Conservation (phyloP, 2,113 vertebrate genomes). For the Illadopsis cleaveri region DNA sequence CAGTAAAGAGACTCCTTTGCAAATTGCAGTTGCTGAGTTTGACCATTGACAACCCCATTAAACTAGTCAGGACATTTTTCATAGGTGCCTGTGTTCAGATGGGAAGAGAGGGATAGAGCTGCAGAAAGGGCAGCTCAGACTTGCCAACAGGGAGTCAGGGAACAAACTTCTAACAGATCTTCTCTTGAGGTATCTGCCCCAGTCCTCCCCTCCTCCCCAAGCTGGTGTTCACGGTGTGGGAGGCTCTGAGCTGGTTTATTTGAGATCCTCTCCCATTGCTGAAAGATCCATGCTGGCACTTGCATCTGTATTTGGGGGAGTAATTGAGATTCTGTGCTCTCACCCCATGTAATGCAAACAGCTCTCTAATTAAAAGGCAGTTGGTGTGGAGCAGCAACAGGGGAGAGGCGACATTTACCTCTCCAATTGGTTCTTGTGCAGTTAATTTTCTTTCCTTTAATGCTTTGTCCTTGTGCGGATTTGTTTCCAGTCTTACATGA, state of each 20-base stretch:
- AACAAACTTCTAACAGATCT: background rate
- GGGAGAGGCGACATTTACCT: constrained; percentile 1
- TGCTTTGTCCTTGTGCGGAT: constrained; percentile 19
- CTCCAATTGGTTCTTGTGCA: constrained; percentile 31
- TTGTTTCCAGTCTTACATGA: constrained; percentile 10
- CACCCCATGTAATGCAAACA: background rate
- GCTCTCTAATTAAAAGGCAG: constrained; percentile 46
- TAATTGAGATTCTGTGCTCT: constrained; percentile 15
- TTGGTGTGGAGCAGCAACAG: constrained; percentile 36
- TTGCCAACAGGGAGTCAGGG: background rate
- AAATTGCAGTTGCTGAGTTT: background rate
- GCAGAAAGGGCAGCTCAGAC: background rate
- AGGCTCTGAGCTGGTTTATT: background rate
- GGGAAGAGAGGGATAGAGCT: background rate
- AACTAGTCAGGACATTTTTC: background rate
- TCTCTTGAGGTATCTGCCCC: background rate
- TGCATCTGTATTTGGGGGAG: background rate
- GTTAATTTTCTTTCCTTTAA: constrained; percentile 48
- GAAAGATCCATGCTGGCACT: background rate
- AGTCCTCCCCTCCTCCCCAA: background rate
- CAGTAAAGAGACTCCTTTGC: background rate
- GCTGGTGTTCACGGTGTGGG: background rate
- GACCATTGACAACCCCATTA: background rate
- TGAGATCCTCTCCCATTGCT: background rate
- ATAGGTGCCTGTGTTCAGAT: background rate